Evolutionary conservation across 2,113 vertebrate genomes (phyloP).

Genomic region (Brienomyrus brachyistius): DNA sequence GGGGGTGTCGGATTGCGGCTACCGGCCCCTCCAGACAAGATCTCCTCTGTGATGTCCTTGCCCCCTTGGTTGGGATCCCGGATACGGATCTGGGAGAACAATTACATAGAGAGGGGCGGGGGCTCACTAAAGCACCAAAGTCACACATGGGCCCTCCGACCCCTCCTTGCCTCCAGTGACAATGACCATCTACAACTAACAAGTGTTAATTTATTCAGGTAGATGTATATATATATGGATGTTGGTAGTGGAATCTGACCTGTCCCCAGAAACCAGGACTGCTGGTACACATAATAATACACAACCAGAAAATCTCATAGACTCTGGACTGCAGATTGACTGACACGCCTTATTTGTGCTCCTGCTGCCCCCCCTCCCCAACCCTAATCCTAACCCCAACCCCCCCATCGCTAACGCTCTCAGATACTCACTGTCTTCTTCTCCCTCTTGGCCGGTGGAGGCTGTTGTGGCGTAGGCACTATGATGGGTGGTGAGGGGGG

Average conservation of each 20-base stretch:
- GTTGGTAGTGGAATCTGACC: background rate
- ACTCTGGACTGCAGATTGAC: background rate
- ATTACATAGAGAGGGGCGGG: constrained; percentile 39
- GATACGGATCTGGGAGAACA: constrained; percentile 83
- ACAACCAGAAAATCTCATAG: background rate
- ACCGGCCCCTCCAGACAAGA: constrained; percentile 86
- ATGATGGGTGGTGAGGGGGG: constrained; percentile 86
- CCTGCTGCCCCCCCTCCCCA: background rate
- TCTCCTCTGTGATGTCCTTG: constrained; percentile 95
- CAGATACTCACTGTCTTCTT: constrained; percentile 85
- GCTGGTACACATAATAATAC: background rate
- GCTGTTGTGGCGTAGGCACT: constrained; percentile 92
- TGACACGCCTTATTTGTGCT: background rate
- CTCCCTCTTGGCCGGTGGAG: constrained; percentile 84
- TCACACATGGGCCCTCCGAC: background rate
- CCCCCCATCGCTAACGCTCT: too few relatives aligned
- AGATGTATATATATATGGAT: background rate
- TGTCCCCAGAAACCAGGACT: background rate
- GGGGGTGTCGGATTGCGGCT: constrained; percentile 93
- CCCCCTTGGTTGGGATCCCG: constrained; percentile 96
- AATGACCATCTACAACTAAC: background rate
- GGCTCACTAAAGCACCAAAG: constrained; percentile 45
- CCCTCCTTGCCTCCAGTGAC: background rate
- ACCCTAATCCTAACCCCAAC: background rate
- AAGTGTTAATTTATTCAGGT: background rate